Evolutionary conservation across 2,888 invertebrate species (phyloP), one percentile per base, ranked within the genome.

Genomic region (Desoria tigrina): DNA sequence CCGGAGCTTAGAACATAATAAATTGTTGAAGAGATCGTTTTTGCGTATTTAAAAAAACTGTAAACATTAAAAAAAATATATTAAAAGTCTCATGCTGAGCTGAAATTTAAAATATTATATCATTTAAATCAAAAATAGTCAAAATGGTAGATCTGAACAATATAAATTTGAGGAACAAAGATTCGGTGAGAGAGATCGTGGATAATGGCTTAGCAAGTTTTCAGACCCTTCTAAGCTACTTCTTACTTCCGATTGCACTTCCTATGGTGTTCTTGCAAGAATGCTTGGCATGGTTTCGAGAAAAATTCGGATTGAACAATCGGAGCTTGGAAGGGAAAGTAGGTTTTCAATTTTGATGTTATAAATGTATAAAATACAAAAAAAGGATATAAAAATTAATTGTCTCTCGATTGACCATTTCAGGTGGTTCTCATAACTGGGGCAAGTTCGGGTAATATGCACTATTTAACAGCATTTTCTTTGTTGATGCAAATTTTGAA

Each of bases 401-500:
- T n/a, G n/a, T n/a, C n/a, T n/a, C n/a, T n/a, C 18, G 21, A 14
- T 45, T 21, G 16, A 18, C 16, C n/a, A n/a, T 45, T 63, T 24
- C 42, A 95, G 90, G 91, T 95, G 26, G 94, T 96, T 7, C 83
- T 97, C 14, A 92, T 97, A 76, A 96, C 96, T 61, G 97, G 96
- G 18, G 95, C 96, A 1, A 94, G 92, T 81, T 94, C 94, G 49
- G 58, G 58, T 58, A 49, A 42, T 7, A 26, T 24, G n/a, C n/a
- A 24, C 24, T 18, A 26, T 28, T 32, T 28, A 32, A n/a, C 3
- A 51, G 51, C 24, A 24, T 21, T 3, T 51, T 51, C 14, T n/a
- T 7, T 14, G 23, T 21, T 51, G 7, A 16, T 26, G 26, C 24
- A 49, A 49, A 49, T 49, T 49, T 7, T 49, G 18, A 14, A 39